Evolutionary conservation across 2,888 invertebrate species (phyloP), one percentile per base, ranked within the genome.

Genomic region (Sminthurides aquaticus): DNA sequence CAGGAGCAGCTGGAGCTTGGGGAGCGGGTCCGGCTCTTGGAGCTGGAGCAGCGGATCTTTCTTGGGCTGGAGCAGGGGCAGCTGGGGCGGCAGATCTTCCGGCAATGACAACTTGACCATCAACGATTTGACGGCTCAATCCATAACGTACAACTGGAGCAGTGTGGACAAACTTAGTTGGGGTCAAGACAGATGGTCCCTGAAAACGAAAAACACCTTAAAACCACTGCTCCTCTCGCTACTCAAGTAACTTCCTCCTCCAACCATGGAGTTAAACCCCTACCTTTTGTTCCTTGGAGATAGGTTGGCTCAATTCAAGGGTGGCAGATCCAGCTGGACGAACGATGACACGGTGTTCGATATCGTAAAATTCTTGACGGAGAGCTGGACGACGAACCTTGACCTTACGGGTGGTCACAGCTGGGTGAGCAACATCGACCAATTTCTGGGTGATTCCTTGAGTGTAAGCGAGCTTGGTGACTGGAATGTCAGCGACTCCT

Each of bases 321-420:
- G 85, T 80, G 28, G 84, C 82, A 11, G 83, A 84, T 28, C 85
- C 85, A 2, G 83, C 84, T 0, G 84, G 84, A 27, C 84, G 81
- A 54, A 85, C 80, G 22, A 84, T 78, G 25, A 84, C 81, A 57
- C 83, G 81, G 73, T 84, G 84, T 74, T 85, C 85, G 69, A 85
- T 83, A 72, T 85, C 85, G 76, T 84, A 85, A 77, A 84, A 85
- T 75, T 84, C 83, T 76, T 85, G 84, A 72, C 84, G 83, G 67
- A 85, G 82, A 43, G 84, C 84, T 52, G 84, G 84, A 67, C 84
- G 81, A 66, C 84, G 82, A 11, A 84, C 80, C 79, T 80, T 82
- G 74, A 81, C 82, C 68, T 82, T 83, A 62, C 82, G 81, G 26
- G 84, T 84, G 69, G 83, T 82, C 8, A 81, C 78, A 2, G 83